Evolutionary conservation across 2,888 invertebrate species (phyloP).

Genomic region (Campopleginae sp.): DNA sequence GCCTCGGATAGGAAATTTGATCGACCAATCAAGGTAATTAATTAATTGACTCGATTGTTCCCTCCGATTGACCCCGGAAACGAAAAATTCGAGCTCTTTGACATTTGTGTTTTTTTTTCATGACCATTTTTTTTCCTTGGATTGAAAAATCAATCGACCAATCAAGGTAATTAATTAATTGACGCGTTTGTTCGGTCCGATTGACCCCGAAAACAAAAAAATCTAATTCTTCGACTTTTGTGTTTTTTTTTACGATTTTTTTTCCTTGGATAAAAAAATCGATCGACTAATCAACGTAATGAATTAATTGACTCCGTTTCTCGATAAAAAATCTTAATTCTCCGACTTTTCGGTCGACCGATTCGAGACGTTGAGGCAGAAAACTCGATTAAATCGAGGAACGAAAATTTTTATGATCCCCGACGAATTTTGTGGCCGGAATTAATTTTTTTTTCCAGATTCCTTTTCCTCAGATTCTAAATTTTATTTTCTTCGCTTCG

Average conservation of each 20-base stretch:
- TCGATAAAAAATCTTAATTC: no score
- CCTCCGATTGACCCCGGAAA: not conserved
- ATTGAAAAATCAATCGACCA: conserved; percentile 14
- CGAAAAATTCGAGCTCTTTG: no score
- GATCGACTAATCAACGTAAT: not conserved
- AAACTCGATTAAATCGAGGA: no score
- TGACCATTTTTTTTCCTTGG: no score
- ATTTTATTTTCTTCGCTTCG: not conserved
- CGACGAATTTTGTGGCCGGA: not conserved
- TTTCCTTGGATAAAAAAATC: not conserved
- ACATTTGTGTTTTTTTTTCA: not conserved
- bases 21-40: not conserved
- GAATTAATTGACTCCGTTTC: not conserved
- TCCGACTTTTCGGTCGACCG: not conserved
- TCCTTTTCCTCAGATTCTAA: not conserved
- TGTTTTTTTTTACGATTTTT: not conserved
- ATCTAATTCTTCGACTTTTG: not conserved
- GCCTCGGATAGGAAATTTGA: no score
- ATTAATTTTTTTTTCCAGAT: not conserved
- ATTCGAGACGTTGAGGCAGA: no score
- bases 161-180: not conserved
- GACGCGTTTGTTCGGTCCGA: not conserved
- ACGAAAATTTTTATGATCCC: not conserved
- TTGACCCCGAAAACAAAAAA: no score
- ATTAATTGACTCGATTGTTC: not conserved